A percentile compares a stretch with the other conserved stretches of the same genome.
Evolutionary conservation across 2,797 vertebrate genomes (phyloP).

Genomic region (Liparis tanakae): DNA sequence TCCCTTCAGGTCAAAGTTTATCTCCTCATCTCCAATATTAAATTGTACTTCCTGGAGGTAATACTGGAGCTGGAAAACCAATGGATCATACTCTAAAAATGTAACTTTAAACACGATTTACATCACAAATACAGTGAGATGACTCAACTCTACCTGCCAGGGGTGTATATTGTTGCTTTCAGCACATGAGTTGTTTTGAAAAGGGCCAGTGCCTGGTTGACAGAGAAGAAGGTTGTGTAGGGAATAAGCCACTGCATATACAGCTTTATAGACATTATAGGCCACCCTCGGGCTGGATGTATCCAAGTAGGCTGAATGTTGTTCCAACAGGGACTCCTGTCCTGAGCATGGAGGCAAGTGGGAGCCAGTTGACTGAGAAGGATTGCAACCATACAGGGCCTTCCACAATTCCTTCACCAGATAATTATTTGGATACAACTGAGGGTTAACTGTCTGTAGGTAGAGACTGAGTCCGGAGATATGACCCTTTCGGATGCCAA

Average conservation of each 20-base stretch:
- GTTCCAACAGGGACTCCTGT: constrained; percentile 65
- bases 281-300: constrained; percentile 80
- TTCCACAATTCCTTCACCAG: constrained; percentile 79
- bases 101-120: background rate
- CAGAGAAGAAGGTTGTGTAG: constrained; percentile 81
- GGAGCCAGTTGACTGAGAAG: constrained; percentile 32
- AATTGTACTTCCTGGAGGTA: constrained; percentile 81
- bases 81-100: background rate
- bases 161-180: constrained; percentile 72
- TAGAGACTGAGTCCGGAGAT: constrained; percentile 76
- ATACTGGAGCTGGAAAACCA: constrained; percentile 76
- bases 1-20: constrained; percentile 83
- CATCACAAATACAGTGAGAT: background rate
- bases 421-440: constrained; percentile 65
- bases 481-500: constrained; percentile 76
- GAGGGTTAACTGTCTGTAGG: constrained; percentile 72
- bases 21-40: constrained; percentile 73
- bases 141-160: constrained; percentile 78
- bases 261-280: constrained; percentile 83
- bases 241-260: constrained; percentile 82
- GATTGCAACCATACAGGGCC: constrained; percentile 76
- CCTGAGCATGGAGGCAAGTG: constrained; percentile 70
- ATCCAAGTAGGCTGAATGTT: constrained; percentile 80
- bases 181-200: constrained; percentile 76
- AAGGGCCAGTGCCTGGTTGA: constrained; percentile 72